Percentiles rank a stretch among this genome's conserved stretches.
Evolutionary conservation across 2,797 vertebrate species (phyloP).

Genomic region (Pampus argenteus): DNA sequence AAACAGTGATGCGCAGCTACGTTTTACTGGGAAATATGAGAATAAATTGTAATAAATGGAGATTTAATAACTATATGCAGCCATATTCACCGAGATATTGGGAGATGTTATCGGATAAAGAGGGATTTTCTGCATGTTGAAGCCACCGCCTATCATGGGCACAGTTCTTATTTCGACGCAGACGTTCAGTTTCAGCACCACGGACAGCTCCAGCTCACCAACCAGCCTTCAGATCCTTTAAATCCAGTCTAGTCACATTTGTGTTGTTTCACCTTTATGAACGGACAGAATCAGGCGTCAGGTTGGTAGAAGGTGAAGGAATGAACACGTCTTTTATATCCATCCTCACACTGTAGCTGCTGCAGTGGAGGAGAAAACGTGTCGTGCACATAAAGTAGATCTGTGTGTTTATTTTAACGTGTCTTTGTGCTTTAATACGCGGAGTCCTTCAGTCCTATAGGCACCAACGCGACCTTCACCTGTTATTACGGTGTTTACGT

Average conservation of each 20-base stretch:
- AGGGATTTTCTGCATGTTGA: neutral
- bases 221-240: too few relatives aligned
- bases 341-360: neutral
- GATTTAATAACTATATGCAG: neutral
- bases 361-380: slow-evolving; percentile 28
- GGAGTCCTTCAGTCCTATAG: too few relatives aligned
- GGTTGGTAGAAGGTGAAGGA: slow-evolving; percentile 41
- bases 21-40: neutral
- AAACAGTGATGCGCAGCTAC: neutral
- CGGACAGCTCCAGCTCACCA: slow-evolving; percentile 66
- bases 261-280: neutral
- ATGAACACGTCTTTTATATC: slow-evolving; percentile 44
- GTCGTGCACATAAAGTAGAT: slow-evolving; percentile 1
- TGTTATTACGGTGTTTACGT: slow-evolving; percentile 73
- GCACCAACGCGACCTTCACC: slow-evolving; percentile 66
- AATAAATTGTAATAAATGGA: accelerated
- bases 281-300: neutral
- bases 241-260: neutral
- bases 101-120: neutral
- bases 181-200: slow-evolving; percentile 77
- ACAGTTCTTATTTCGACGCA: slow-evolving; percentile 49
- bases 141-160: slow-evolving; percentile 64
- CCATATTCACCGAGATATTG: neutral
- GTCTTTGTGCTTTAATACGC: neutral
- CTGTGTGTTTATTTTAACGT: neutral